Evolutionary conservation across 2,797 vertebrate species (phyloP).

Genomic region (Emys orbicularis): DNA sequence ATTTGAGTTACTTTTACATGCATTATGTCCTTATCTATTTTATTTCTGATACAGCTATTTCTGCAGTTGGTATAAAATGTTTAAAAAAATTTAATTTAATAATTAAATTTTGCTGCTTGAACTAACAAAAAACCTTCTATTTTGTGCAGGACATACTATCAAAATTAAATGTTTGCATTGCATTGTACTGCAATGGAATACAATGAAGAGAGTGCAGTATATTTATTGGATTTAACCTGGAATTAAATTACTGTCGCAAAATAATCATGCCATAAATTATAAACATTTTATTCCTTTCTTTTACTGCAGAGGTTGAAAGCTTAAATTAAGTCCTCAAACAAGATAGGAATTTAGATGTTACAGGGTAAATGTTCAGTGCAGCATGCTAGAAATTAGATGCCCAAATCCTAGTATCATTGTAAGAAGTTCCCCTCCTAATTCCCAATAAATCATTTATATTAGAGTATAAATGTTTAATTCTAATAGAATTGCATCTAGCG

Average conservation of each 20-base stretch:
- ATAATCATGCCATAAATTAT: slow-evolving; percentile 30
- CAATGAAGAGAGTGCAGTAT: slow-evolving; percentile 19
- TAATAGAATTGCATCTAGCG: neutral
- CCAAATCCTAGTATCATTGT: neutral
- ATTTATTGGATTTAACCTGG: slow-evolving; percentile 53
- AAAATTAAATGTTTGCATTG: slow-evolving; percentile 44
- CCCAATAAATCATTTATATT: slow-evolving; percentile 37
- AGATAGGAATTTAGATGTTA: neutral
- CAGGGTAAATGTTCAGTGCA: neutral
- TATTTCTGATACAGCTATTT: slow-evolving; percentile 3
- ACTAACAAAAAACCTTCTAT: neutral
- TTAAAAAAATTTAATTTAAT: too few relatives aligned
- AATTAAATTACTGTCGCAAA: slow-evolving; percentile 38
- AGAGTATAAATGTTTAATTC: neutral
- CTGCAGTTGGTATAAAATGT: slow-evolving; percentile 16
- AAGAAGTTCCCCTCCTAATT: neutral
- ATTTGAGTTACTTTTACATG: slow-evolving; percentile 49
- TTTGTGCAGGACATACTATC: neutral
- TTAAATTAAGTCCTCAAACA: slow-evolving; percentile 14
- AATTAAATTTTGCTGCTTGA: neutral
- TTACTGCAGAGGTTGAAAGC: slow-evolving; percentile 18
- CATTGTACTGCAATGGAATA: slow-evolving; percentile 27
- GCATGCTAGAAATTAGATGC: neutral
- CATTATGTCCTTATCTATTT: slow-evolving; percentile 28
- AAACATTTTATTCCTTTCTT: slow-evolving; percentile 5